Conservation (phyloP, 64 coral and sea anemone species). For the Cladopsammia gracilis region DNA sequence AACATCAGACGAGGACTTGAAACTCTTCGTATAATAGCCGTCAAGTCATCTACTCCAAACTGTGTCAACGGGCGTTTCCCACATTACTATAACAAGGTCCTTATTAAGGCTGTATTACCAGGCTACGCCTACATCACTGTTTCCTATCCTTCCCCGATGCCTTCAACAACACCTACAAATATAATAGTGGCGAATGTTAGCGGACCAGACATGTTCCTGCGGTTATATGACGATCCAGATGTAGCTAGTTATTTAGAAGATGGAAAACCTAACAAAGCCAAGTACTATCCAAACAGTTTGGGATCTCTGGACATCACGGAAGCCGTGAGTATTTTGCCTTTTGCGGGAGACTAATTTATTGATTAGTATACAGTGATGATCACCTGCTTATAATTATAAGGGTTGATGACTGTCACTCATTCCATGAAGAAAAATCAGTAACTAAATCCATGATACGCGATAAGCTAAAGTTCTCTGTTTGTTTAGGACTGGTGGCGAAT, state of each 20-base stretch:
- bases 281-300: conserved; percentile 55
- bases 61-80: conserved; percentile 79
- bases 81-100: conserved; percentile 35
- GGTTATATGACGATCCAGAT: conserved; percentile 34
- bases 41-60: conserved; percentile 76
- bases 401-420: no score
- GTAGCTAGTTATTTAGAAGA: not conserved
- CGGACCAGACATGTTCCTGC: conserved; percentile 47
- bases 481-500: no score
- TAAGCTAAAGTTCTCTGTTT: no score
- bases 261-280: not conserved
- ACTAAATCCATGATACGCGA: no score
- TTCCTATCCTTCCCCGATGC: not conserved
- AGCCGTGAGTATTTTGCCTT: not conserved
- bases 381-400: not conserved
- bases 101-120: conserved; percentile 38
- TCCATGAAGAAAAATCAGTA: no score
- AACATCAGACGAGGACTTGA: conserved; percentile 69
- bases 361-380: not conserved
- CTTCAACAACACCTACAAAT: not conserved
- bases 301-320: conserved; percentile 62
- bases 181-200: not conserved
- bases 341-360: no score
- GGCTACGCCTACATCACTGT: conserved; percentile 79
- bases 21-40: conserved; percentile 46